phyloP scores from a whole-genome alignment of 2,888 invertebrate genomes.

The Micropterix aruncella region DNA sequence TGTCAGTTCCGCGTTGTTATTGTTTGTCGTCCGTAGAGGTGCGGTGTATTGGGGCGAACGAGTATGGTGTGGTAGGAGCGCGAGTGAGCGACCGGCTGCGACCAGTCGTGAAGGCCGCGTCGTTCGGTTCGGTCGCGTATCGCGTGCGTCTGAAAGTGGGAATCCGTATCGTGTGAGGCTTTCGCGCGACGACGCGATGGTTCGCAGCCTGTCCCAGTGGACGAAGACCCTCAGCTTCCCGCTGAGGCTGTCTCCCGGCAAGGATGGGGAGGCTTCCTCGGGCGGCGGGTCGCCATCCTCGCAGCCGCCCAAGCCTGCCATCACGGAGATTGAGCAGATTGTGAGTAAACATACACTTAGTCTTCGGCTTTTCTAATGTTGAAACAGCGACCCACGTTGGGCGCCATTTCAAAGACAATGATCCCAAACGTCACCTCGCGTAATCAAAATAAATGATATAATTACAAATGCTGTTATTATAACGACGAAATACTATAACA shows the following conservation, averaged over 20 bases:
- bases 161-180: too few relatives aligned
- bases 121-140: neutral
- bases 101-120: neutral
- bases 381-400: too few relatives aligned
- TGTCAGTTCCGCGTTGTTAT: neutral
- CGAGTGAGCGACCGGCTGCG: neutral
- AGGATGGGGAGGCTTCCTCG: conserved; percentile 42
- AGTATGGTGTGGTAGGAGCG: neutral
- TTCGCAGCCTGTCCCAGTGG: conserved; percentile 80
- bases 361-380: too few relatives aligned
- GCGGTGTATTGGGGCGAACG: neutral
- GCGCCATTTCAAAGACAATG: too few relatives aligned
- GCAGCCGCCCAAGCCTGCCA: conserved; percentile 38
- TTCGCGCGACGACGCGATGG: too few relatives aligned
- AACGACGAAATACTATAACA: too few relatives aligned
- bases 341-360: too few relatives aligned
- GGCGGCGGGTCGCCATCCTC: conserved; percentile 42
- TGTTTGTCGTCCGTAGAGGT: neutral
- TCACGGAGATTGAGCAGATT: conserved; percentile 54
- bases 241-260: conserved; percentile 54
- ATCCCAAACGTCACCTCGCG: too few relatives aligned
- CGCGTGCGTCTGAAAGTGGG: neutral
- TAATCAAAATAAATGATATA: too few relatives aligned
- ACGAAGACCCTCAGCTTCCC: conserved; percentile 86
- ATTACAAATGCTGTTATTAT: too few relatives aligned